Percentiles rank a stretch among this genome's conserved stretches.
phyloP scores from a whole-genome alignment of 2,113 vertebrate genomes.

The Pseudonaja textilis region DNA sequence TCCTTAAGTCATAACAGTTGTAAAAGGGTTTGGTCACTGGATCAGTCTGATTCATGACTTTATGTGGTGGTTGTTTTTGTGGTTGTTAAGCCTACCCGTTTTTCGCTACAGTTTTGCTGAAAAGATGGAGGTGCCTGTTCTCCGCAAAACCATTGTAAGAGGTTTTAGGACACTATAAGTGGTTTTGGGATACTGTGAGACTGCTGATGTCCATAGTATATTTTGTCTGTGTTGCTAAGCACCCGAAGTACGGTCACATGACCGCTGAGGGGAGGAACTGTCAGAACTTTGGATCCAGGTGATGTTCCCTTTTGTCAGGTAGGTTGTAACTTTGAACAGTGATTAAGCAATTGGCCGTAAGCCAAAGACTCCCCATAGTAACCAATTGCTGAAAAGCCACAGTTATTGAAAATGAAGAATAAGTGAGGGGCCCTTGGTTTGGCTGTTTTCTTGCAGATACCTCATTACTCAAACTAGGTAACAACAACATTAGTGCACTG shows the following conservation, averaged over 20 bases:
- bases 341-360: neutral
- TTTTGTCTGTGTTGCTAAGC: neutral
- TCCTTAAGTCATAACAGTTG: no score
- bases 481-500: no score
- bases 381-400: neutral
- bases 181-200: neutral
- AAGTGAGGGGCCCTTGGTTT: no score
- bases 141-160: neutral
- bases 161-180: no score
- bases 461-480: no score
- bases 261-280: neutral
- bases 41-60: no score
- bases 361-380: neutral
- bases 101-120: neutral
- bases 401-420: neutral
- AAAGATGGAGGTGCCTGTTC: neutral
- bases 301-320: neutral
- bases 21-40: no score
- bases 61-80: no score
- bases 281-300: neutral
- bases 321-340: neutral
- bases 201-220: neutral
- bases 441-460: no score
- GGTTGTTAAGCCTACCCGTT: no score
- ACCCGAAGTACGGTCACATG: neutral